Percentiles rank a stretch among this genome's conserved stretches.
Conservation (phyloP, 1,140 invertebrate genomes). For the Oryzaephilus surinamensis region DNA sequence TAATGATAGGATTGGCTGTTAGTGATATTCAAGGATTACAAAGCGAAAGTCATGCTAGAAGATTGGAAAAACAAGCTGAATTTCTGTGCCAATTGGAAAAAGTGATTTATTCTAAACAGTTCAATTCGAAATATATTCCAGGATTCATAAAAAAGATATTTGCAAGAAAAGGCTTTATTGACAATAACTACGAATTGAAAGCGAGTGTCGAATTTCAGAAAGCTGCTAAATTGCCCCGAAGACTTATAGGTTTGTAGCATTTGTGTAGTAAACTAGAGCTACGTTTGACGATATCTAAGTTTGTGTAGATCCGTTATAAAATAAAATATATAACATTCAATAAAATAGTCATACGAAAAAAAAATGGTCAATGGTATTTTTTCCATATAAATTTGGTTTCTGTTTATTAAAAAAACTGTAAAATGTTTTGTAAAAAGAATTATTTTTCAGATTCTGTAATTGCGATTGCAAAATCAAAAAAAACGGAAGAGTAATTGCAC, state of each 20-base stretch:
- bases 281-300: too few species aligned
- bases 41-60: constrained; percentile 17
- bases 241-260: constrained; percentile 12
- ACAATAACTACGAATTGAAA: constrained; percentile 11
- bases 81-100: constrained; percentile 25
- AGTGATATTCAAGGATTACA: constrained; percentile 42
- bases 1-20: constrained; percentile 52
- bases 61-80: constrained; percentile 24
- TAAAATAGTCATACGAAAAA: too few species aligned
- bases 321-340: constrained; percentile 16
- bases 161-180: constrained; percentile 11
- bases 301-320: constrained; percentile 13
- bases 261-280: too few species aligned
- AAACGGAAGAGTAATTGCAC: too few species aligned
- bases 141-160: constrained; percentile 11
- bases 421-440: too few species aligned
- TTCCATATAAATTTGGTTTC: too few species aligned
- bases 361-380: too few species aligned
- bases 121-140: constrained; percentile 14
- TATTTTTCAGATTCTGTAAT: constrained; percentile 1
- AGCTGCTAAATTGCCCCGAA: constrained; percentile 9
- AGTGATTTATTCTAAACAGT: constrained; percentile 14
- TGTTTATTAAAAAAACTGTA: too few species aligned
- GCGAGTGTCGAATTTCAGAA: constrained; percentile 7
- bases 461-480: constrained; percentile 1